Conservation (phyloP, 2,888 invertebrate genomes). For the Diarsia dahlii region DNA sequence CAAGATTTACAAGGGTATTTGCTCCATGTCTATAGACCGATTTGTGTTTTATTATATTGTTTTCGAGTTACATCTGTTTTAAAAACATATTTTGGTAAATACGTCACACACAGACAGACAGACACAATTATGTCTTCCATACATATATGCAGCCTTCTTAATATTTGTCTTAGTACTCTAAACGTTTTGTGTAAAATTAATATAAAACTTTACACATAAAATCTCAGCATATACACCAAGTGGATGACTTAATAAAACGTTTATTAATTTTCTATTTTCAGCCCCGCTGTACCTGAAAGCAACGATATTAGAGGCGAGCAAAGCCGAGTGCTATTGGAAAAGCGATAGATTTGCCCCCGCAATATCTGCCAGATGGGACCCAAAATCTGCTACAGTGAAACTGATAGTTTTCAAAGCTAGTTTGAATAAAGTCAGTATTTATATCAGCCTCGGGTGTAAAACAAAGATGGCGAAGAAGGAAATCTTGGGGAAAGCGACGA, state of each 20-base stretch:
- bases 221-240: background rate
- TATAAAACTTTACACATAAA: constrained; percentile 4
- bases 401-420: constrained; percentile 92
- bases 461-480: constrained; percentile 93
- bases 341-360: constrained; percentile 94
- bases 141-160: constrained; percentile 4
- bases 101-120: no score
- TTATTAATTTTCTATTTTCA: constrained; percentile 76
- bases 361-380: constrained; percentile 94
- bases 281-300: constrained; percentile 95
- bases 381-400: constrained; percentile 91
- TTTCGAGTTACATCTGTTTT: background rate
- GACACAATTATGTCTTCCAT: background rate
- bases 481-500: constrained; percentile 92
- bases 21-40: background rate
- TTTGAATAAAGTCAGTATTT: constrained; percentile 92
- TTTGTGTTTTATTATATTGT: constrained; percentile 6
- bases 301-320: constrained; percentile 93
- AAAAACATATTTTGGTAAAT: constrained; percentile 2
- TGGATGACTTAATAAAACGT: constrained; percentile 12
- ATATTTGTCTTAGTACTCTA: background rate
- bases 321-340: constrained; percentile 92
- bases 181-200: constrained; percentile 15
- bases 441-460: constrained; percentile 92
- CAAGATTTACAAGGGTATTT: constrained; percentile 18